A percentile compares a stretch with the other conserved stretches of the same genome.
Evolutionary conservation across 2,797 vertebrate species (phyloP).

Genomic region (Sylvia borin): DNA sequence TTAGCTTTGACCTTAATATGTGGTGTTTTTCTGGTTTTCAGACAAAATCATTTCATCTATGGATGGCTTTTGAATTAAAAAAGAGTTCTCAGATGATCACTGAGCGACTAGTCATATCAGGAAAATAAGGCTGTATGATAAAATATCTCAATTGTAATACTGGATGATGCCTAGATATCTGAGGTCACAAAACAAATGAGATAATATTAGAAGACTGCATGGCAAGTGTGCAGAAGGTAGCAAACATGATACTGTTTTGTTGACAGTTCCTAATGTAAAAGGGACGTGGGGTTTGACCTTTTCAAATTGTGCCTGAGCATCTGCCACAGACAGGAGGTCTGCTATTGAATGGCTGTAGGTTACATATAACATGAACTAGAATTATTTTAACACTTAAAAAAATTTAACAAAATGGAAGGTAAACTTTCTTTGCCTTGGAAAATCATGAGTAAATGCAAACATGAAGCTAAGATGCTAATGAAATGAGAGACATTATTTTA

Average conservation of each 20-base stretch:
- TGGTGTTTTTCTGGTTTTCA: background rate
- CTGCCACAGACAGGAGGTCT: background rate
- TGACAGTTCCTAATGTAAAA: background rate
- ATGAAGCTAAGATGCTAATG: background rate
- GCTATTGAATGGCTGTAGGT: no score
- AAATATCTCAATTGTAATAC: background rate
- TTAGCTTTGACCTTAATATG: background rate
- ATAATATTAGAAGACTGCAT: background rate
- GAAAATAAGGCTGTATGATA: background rate
- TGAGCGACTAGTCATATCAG: background rate
- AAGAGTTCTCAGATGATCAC: background rate
- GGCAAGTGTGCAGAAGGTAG: background rate
- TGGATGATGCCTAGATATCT: background rate
- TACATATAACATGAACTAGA: rapidly evolving
- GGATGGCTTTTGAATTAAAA: background rate
- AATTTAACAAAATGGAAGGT: rapidly evolving
- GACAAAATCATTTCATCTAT: background rate
- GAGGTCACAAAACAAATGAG: background rate
- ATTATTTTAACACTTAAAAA: background rate
- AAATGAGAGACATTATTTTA: background rate
- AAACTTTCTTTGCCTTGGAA: background rate
- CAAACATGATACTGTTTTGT: background rate
- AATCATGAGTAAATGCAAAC: background rate
- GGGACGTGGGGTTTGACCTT: background rate
- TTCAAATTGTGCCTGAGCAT: background rate